Percentiles rank a stretch among this genome's conserved stretches.
Conservation (phyloP, 2,888 invertebrate genomes). For the Sesamia inferens region DNA sequence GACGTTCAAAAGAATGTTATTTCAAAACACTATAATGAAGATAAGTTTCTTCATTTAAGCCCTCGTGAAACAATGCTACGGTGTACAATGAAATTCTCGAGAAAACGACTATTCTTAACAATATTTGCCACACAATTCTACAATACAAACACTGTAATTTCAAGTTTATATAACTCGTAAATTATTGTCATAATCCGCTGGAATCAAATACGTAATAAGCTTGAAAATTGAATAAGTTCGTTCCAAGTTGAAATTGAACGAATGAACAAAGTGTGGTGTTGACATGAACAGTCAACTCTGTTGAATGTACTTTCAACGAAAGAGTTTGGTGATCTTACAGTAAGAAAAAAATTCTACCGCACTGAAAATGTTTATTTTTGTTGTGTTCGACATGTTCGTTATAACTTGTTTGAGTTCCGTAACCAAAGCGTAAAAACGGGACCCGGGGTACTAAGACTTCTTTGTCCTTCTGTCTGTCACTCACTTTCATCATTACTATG, state of each 20-base stretch:
- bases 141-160: neutral
- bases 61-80: slow-evolving; percentile 10
- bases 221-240: slow-evolving; percentile 53
- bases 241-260: slow-evolving; percentile 34
- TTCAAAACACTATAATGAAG: slow-evolving; percentile 15
- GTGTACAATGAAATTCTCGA: slow-evolving; percentile 6
- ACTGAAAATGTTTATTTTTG: neutral
- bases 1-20: slow-evolving; percentile 9
- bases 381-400: neutral
- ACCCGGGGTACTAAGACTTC: too few relatives aligned
- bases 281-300: neutral
- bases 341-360: neutral
- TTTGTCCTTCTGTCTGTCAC: too few relatives aligned
- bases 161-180: slow-evolving; percentile 18
- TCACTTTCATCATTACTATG: too few relatives aligned
- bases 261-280: slow-evolving; percentile 22
- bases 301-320: neutral
- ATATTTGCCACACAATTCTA: slow-evolving; percentile 6
- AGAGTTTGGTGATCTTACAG: neutral
- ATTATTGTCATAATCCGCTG: slow-evolving; percentile 41
- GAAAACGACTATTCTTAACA: neutral
- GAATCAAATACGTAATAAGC: slow-evolving; percentile 48
- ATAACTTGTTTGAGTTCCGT: neutral
- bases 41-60: slow-evolving; percentile 29
- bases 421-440: too few relatives aligned